phyloP scores from a whole-genome alignment of 1,140 invertebrate genomes.

The Hirudo medicinalis region DNA sequence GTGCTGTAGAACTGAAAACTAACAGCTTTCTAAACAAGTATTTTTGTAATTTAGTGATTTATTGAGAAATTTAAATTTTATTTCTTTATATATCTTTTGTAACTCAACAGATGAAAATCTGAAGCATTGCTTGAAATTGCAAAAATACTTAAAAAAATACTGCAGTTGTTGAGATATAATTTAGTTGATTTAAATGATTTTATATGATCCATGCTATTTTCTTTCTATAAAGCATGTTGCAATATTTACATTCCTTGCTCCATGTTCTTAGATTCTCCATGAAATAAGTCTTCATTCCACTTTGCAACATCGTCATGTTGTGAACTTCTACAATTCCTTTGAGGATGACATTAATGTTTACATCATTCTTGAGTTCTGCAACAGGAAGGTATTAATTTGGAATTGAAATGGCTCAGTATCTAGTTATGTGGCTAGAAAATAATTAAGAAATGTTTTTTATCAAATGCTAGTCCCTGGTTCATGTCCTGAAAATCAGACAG shows the following conservation, averaged over 20 bases:
- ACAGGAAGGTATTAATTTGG: conserved; percentile 12
- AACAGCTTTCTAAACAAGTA: no score
- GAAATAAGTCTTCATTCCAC: conserved; percentile 8
- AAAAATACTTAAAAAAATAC: no score
- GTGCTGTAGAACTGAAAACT: no score
- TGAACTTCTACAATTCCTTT: conserved; percentile 10
- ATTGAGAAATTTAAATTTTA: no score
- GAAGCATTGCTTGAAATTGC: no score
- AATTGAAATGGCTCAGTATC: background rate
- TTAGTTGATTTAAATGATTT: no score
- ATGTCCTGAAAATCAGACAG: conserved; percentile 36
- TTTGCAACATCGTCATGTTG: conserved; percentile 10
- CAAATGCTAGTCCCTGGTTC: conserved; percentile 32
- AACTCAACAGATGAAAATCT: no score
- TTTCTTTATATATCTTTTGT: no score
- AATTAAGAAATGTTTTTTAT: background rate
- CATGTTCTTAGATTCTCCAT: background rate
- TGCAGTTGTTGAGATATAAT: no score
- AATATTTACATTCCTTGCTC: background rate
- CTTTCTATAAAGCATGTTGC: background rate
- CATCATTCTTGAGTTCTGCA: conserved; percentile 13
- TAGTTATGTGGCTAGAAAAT: background rate
- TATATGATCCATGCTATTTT: no score
- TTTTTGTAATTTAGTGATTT: no score
- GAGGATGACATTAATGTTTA: conserved; percentile 15